phyloP scores from a whole-genome alignment of 2,797 vertebrate species.

The Silurus aristotelis region DNA sequence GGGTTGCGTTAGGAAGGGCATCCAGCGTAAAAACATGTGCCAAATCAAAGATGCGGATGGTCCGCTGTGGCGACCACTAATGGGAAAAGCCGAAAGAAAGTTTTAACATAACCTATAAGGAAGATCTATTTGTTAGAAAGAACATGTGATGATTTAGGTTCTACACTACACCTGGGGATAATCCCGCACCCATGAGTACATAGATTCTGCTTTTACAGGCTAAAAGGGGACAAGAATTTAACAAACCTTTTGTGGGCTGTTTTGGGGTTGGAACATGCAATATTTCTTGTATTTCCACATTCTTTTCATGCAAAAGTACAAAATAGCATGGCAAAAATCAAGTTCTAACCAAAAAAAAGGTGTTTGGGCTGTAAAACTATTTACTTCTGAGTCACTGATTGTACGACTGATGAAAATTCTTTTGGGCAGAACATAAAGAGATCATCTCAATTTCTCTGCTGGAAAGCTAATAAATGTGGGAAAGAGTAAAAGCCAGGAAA shows the following conservation, averaged over 20 bases:
- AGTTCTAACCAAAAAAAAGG: neutral
- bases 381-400: neutral
- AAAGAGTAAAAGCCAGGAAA: conserved; percentile 30
- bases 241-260: neutral
- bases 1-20: too few relatives aligned
- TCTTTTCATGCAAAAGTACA: conserved; percentile 15
- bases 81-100: too few relatives aligned
- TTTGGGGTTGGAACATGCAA: neutral
- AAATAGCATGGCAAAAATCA: neutral
- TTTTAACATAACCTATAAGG: neutral
- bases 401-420: neutral
- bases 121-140: neutral
- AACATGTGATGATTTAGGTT: neutral
- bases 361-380: conserved; percentile 1
- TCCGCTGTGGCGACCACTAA: too few relatives aligned
- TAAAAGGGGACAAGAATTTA: neutral
- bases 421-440: conserved; percentile 20
- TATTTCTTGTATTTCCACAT: conserved; percentile 4
- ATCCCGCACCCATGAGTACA: neutral
- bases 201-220: neutral
- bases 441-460: conserved; percentile 41
- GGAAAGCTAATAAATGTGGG: conserved; percentile 49
- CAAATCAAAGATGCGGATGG: too few relatives aligned
- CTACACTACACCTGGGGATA: neutral
- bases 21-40: too few relatives aligned